A percentile compares a stretch with the other conserved stretches of the same genome.
Conservation (phyloP, 2,797 vertebrate species). For the Crypturellus tataupa region DNA sequence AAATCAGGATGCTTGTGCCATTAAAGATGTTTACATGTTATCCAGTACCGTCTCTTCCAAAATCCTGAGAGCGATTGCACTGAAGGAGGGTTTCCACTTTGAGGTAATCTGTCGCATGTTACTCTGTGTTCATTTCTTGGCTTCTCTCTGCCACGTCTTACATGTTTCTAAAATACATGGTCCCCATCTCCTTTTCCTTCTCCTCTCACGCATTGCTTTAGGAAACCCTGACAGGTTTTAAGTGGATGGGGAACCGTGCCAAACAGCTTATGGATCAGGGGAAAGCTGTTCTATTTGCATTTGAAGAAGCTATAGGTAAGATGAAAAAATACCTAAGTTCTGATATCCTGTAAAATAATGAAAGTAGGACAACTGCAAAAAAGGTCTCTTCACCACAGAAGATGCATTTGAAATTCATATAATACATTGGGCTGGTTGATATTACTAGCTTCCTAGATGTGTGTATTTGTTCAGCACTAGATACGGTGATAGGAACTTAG, state of each 20-base stretch:
- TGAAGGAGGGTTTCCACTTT: constrained; percentile 98
- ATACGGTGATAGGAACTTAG: background rate
- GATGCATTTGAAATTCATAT: background rate
- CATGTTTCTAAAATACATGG: background rate
- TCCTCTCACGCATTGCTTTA: constrained; percentile 60
- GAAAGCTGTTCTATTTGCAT: constrained; percentile 95
- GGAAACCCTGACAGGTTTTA: constrained; percentile 98
- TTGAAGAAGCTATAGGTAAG: constrained; percentile 98
- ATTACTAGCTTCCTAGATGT: background rate
- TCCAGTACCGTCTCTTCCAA: constrained; percentile 98
- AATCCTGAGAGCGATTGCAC: constrained; percentile 93
- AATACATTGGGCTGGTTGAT: background rate
- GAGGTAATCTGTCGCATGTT: constrained; percentile 83
- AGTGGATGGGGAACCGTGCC: constrained; percentile 98
- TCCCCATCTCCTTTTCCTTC: background rate
- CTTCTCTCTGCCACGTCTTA: background rate
- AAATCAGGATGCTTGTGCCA: constrained; percentile 76
- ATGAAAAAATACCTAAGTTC: background rate
- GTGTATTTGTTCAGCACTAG: background rate
- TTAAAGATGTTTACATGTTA: constrained; percentile 94
- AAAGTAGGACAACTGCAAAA: background rate
- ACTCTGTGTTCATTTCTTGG: background rate
- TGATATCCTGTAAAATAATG: background rate
- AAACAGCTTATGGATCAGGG: constrained; percentile 91
- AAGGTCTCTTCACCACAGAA: background rate